Evolutionary conservation across 2,888 invertebrate genomes (phyloP), one percentile per base, ranked within the genome.

Genomic region (Conchocele bisecta): DNA sequence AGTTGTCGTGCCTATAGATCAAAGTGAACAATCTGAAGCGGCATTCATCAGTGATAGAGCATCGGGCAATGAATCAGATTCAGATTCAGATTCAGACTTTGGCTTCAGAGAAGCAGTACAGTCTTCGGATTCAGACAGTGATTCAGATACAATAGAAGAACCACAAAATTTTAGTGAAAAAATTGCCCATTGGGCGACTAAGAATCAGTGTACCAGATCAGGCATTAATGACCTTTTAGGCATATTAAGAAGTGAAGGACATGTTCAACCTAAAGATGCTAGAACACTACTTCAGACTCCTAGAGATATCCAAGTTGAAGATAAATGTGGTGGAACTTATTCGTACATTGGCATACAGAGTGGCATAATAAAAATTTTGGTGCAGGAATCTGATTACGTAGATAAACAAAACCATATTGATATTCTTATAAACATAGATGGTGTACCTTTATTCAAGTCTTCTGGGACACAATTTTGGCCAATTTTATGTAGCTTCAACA

Each of bases 271-370:
- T 15, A 76, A 69, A 54, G 81, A 81, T 68, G 54, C 74, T 11
- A 51, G 71, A 41, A 75, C 81, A 28, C 37, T 78, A 0, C 39
- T 81, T 1, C 17, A 70, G 31, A 78, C 78, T 24, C 78, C 75
- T 11, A 37, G 22, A 13, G 1, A 2, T 13, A 33, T 72, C 41
- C 33, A 71, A 3, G 17, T 44, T 37, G 35, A 20, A 17, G 54
- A 65, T 13, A 61, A 59, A 57, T 70, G 68, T 61, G 75, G 74
- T 17, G 77, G 75, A 9, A 31, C 58, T n/a, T 79, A 68, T 54
- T 50, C 29, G 6, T 75, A 79, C 51, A 61, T 68, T 66, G 75
- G 74, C n/a, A 26, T 74, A 53, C 54, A 50, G 44, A 53, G 13
- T 35, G 57, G 58, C 2, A 20, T 71, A 20, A 22, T 22, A 31